Base-by-base conservation (phyloP, 2,797 vertebrate species). In the Pseudocheirus occidentalis region DNA sequence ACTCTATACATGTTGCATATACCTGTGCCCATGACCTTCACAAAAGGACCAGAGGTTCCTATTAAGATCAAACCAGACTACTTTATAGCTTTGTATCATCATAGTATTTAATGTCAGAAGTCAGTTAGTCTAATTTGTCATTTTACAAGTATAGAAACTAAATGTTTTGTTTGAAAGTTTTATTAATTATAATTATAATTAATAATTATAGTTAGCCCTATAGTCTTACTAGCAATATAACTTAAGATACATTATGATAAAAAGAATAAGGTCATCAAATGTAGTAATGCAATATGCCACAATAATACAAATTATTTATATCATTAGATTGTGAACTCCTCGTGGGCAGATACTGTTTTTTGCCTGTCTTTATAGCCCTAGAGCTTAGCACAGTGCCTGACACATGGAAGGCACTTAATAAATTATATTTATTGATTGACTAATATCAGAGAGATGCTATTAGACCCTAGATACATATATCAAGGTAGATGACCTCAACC, bases 21-120 rank as follows among this genome's bases (percentile, higher is more conserved):
- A 62, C 3, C 29, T 54, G 57, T 3, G 50, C 10, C 27, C 73
- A 31, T 24, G 9, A 94, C 90, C 12, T 5, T 90, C 56, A 92
- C 1, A 5, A 50, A 40, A 92, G 93, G 57, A 94, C 81, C 29
- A 89, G 73, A 58, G 31, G 94, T 56, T 55, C 40, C 81, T 94
- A 58, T 96, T 81, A 93, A 96, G 95, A 93, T 53, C 92, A 92
- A 55, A 12, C 58, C 12, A 34, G 31, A 34, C 4, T 34, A 34
- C 59, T 62, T 62, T 62, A 62, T 34, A 81, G 40, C 66, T 40
- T 46, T 18, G 24, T 24, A 40, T 81, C 7, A 24, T 73, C 66
- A 40, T 40, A 40, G 66, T 18, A 73, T 73, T 81, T 81, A 81
- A 81, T 46, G 34, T n/a, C 34, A 96, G 57, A 92, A 92, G 2